phyloP scores from a whole-genome alignment of 2,888 invertebrate genomes.

The Epinotia ramella region DNA sequence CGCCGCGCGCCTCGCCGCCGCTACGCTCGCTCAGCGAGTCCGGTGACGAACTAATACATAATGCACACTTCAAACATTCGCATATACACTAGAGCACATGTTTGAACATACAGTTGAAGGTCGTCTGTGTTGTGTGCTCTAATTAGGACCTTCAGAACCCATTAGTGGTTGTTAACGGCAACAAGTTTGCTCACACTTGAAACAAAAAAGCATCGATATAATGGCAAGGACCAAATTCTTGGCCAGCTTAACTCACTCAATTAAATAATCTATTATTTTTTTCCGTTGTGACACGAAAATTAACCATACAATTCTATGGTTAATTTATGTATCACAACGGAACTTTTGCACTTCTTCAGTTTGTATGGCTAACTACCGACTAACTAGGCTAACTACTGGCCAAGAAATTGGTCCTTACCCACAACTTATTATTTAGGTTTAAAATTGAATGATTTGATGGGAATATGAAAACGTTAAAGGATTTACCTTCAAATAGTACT shows the following conservation, averaged over 20 bases:
- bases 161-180: background rate
- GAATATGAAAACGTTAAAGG: background rate
- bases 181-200: background rate
- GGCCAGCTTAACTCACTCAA: too few species aligned
- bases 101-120: background rate
- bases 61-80: background rate
- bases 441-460: background rate
- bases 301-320: too few species aligned
- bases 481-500: background rate
- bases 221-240: too few species aligned
- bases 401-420: too few species aligned
- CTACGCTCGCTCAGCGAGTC: constrained; percentile 94
- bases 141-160: background rate
- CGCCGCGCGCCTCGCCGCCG: constrained; percentile 90
- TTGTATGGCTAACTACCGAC: too few species aligned
- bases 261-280: too few species aligned
- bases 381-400: too few species aligned
- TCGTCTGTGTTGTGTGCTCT: background rate
- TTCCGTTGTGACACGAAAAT: too few species aligned
- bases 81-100: background rate
- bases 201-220: too few species aligned
- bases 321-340: too few species aligned
- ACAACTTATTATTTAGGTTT: too few species aligned
- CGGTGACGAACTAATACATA: constrained; percentile 91
- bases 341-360: too few species aligned